These are phyloP conservation scores for Stictocephala bisonia DNA, from an alignment of 2,888 invertebrate species.

Conservation along the genomic window DNA sequence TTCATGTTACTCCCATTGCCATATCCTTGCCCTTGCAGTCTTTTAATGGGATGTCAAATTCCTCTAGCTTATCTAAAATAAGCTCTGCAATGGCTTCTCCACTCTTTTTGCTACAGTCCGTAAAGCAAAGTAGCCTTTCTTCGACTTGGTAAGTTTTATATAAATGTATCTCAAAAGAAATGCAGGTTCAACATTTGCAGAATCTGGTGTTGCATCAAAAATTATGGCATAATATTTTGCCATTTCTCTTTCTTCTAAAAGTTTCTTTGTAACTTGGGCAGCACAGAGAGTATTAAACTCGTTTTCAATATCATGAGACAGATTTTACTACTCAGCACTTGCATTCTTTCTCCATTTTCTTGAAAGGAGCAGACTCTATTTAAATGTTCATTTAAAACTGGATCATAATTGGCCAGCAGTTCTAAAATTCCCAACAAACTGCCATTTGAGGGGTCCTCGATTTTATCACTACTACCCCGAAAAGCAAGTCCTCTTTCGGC, in stretches of 20 bases:
- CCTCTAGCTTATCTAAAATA: too few relatives aligned
- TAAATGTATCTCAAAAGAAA: slow-evolving; percentile 28
- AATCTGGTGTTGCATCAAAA: slow-evolving; percentile 53
- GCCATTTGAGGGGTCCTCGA: slow-evolving; percentile 48
- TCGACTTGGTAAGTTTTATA: neutral
- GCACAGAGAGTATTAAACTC: slow-evolving; percentile 50
- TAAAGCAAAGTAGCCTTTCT: slow-evolving; percentile 17
- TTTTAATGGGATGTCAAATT: too few relatives aligned
- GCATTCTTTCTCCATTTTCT: slow-evolving; percentile 25
- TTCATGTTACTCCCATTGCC: too few relatives aligned
- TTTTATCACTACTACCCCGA: slow-evolving; percentile 36
- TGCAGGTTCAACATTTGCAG: slow-evolving; percentile 50
- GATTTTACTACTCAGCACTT: slow-evolving; percentile 50
- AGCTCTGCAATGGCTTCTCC: too few relatives aligned
- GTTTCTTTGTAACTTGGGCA: slow-evolving; percentile 24
- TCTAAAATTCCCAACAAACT: slow-evolving; percentile 49
- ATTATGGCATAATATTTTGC: slow-evolving; percentile 52
- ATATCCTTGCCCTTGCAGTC: too few relatives aligned
- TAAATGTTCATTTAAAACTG: slow-evolving; percentile 50
- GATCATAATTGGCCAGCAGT: slow-evolving; percentile 51
- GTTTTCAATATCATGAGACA: slow-evolving; percentile 52
- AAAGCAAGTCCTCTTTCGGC: slow-evolving; percentile 50
- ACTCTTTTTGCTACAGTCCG: too few relatives aligned
- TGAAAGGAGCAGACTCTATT: slow-evolving; percentile 14
- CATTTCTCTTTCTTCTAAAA: slow-evolving; percentile 45